Percentiles rank a stretch among this genome's conserved stretches.
These are phyloP conservation scores for Drosophila cardini DNA, from an alignment of 1,140 invertebrate species.

Conservation along the genomic window DNA sequence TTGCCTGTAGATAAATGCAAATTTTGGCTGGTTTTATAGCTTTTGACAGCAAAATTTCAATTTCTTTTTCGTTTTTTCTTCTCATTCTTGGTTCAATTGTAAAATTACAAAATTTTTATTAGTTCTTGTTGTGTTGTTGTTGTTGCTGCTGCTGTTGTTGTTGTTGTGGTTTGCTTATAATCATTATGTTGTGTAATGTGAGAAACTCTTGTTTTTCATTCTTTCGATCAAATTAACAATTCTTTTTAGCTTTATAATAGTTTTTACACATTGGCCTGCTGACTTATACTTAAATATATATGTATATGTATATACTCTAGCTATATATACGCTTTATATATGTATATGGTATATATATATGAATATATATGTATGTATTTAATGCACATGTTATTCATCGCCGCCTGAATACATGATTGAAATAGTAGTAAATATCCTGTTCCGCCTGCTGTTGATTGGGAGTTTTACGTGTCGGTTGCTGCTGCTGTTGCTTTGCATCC, in stretches of 20 bases:
- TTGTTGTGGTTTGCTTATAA: constrained; percentile 44
- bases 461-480: constrained; percentile 66
- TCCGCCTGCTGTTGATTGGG: constrained; percentile 78
- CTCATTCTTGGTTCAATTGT: constrained; percentile 21
- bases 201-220: constrained; percentile 39
- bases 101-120: constrained; percentile 33
- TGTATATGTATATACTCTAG: constrained; percentile 55
- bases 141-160: not conserved
- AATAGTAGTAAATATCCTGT: constrained; percentile 81
- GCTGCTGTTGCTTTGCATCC: constrained; percentile 66
- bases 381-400: constrained; percentile 33
- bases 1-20: constrained; percentile 77
- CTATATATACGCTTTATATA: constrained; percentile 59
- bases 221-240: constrained; percentile 56
- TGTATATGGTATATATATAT: constrained; percentile 40
- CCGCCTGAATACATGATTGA: constrained; percentile 79
- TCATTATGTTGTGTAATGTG: constrained; percentile 30
- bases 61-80: constrained; percentile 14
- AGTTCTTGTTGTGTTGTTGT: constrained; percentile 6
- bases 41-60: constrained; percentile 56
- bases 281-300: constrained; percentile 34
- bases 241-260: not conserved
- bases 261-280: constrained; percentile 62
- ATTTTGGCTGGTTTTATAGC: constrained; percentile 71
- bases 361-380: constrained; percentile 35